Evolutionary conservation across 64 coral and sea anemone species (phyloP).

Genomic region (Stichodactyla mertensii): DNA sequence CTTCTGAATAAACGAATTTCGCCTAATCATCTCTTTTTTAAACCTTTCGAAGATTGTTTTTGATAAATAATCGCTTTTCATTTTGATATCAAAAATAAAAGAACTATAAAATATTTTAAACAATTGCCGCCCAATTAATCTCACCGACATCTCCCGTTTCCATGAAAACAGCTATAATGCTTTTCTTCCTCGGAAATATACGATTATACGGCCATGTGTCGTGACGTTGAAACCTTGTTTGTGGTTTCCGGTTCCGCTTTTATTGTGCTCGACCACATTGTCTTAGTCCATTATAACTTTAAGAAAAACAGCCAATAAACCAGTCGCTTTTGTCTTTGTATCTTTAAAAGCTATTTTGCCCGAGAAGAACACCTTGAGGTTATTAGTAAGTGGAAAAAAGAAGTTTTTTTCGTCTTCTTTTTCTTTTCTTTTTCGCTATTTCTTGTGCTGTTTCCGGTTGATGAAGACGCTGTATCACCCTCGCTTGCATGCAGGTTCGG

Average conservation of each 20-base stretch:
- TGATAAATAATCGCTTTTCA: too few relatives aligned
- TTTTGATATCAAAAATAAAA: neutral
- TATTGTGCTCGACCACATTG: neutral
- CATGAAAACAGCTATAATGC: neutral
- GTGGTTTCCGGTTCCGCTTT: neutral
- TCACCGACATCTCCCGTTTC: neutral
- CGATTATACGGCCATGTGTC: neutral
- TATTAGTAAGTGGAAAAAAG: neutral
- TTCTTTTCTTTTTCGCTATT: neutral
- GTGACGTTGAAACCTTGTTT: neutral
- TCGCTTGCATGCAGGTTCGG: slow-evolving; percentile 12
- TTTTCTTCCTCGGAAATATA: neutral
- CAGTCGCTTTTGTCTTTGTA: neutral
- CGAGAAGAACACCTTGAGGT: neutral
- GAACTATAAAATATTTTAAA: neutral
- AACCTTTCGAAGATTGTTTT: too few relatives aligned
- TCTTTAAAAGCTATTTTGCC: neutral
- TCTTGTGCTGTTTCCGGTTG: slow-evolving; percentile 7
- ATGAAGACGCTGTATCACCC: slow-evolving; percentile 14
- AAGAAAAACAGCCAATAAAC: neutral
- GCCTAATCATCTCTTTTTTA: too few relatives aligned
- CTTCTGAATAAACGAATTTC: too few relatives aligned
- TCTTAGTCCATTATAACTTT: neutral
- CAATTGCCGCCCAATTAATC: neutral
- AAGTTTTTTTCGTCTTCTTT: neutral